These are phyloP conservation scores for Hydrotaea diabolus DNA, from an alignment of 2,888 invertebrate species.

Conservation along the genomic window DNA sequence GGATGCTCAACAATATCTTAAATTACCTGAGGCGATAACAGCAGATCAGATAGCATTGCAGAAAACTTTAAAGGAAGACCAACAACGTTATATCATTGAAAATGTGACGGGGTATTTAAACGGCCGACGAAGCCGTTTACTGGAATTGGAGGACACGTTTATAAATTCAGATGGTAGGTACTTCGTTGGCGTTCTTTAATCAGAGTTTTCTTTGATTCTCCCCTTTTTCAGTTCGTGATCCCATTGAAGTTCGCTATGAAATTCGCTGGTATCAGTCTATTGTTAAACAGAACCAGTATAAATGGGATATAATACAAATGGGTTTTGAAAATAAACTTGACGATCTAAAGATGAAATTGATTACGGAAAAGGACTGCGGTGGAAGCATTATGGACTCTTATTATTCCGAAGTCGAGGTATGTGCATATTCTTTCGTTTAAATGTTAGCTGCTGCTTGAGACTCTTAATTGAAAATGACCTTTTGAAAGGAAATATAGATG, in stretches of 20 bases:
- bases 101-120: conserved; percentile 11
- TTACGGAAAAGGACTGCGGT: conserved; percentile 21
- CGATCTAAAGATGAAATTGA: neutral
- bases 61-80: neutral
- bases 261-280: conserved; percentile 36
- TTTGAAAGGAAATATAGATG: no score
- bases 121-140: neutral
- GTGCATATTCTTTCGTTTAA: neutral
- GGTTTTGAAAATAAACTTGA: neutral
- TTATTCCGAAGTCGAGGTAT: conserved; percentile 42
- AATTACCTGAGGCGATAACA: neutral
- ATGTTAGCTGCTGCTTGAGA: no score
- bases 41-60: neutral
- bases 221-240: conserved; percentile 39
- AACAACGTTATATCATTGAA: neutral
- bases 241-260: conserved; percentile 47
- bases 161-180: conserved; percentile 29
- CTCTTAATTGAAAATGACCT: no score
- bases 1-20: neutral
- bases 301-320: neutral
- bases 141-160: neutral
- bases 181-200: neutral
- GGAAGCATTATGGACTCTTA: conserved; percentile 39
- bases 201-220: neutral
- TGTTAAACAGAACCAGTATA: conserved; percentile 28